phyloP scores from a whole-genome alignment of 2,797 vertebrate species.

The Sebastes ruberrimus region DNA sequence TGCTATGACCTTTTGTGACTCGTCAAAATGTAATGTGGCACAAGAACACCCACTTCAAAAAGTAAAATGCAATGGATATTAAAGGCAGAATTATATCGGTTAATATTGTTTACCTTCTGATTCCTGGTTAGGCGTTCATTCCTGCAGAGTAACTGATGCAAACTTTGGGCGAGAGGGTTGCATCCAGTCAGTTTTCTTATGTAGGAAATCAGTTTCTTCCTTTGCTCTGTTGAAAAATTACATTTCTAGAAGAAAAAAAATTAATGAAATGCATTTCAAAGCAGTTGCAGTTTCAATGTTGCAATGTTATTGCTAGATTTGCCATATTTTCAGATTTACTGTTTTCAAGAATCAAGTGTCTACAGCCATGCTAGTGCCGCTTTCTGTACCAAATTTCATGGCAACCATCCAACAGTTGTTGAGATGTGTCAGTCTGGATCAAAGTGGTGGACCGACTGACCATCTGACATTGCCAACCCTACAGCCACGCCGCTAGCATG shows the following conservation, averaged over 20 bases:
- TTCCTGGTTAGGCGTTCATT: slow-evolving; percentile 40
- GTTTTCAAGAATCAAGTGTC: too few species aligned
- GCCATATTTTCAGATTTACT: too few species aligned
- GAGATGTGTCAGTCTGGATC: neutral
- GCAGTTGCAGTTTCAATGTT: too few species aligned
- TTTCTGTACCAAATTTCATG: too few species aligned
- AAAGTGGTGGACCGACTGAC: neutral
- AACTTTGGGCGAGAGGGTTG: slow-evolving; percentile 67
- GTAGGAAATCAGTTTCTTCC: slow-evolving; percentile 36
- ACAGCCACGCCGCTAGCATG: neutral
- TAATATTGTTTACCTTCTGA: slow-evolving; percentile 61
- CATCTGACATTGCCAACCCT: neutral
- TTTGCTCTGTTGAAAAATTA: fast-evolving
- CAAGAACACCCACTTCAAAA: too few species aligned
- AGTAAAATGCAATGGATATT: too few species aligned
- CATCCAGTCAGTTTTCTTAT: slow-evolving; percentile 67
- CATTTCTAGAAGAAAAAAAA: neutral
- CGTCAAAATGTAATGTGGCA: too few species aligned
- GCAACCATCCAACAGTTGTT: neutral
- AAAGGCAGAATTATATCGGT: too few species aligned
- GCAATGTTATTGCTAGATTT: neutral
- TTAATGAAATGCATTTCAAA: neutral
- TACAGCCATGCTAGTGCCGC: too few species aligned
- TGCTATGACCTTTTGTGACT: neutral
- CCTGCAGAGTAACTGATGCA: slow-evolving; percentile 64